phyloP scores from a whole-genome alignment of 2,797 vertebrate species.

The Myiotriccus ornatus region DNA sequence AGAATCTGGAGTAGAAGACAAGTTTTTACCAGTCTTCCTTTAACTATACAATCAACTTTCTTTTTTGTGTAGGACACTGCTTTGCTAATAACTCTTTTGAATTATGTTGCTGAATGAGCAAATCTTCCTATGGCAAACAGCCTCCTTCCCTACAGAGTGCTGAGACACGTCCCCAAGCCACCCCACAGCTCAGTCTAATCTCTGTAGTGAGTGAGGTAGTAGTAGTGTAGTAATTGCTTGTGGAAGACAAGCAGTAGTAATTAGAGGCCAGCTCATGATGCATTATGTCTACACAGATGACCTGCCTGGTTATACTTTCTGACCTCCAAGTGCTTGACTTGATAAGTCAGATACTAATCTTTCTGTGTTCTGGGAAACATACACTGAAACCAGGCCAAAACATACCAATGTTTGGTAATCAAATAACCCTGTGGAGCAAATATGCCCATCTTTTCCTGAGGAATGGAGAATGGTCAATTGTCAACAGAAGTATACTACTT shows the following conservation, averaged over 20 bases:
- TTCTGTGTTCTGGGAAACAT: not conserved
- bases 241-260: not conserved
- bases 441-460: not conserved
- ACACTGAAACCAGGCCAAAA: not conserved
- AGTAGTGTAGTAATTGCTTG: not conserved
- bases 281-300: not conserved
- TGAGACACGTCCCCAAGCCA: not conserved
- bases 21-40: not conserved
- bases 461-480: not conserved
- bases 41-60: not conserved
- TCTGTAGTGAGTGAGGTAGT: not conserved
- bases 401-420: not conserved
- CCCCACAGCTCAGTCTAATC: rapidly evolving
- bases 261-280: not conserved
- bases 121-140: not conserved
- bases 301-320: not conserved
- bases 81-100: not conserved
- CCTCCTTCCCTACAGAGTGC: not conserved
- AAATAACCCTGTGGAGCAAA: not conserved
- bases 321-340: not conserved
- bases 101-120: not conserved
- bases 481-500: not conserved
- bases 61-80: not conserved
- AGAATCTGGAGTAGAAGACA: not conserved
- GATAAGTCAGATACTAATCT: not conserved